phyloP scores from a whole-genome alignment of 2,888 invertebrate genomes.

The Cheilosia pagana region DNA sequence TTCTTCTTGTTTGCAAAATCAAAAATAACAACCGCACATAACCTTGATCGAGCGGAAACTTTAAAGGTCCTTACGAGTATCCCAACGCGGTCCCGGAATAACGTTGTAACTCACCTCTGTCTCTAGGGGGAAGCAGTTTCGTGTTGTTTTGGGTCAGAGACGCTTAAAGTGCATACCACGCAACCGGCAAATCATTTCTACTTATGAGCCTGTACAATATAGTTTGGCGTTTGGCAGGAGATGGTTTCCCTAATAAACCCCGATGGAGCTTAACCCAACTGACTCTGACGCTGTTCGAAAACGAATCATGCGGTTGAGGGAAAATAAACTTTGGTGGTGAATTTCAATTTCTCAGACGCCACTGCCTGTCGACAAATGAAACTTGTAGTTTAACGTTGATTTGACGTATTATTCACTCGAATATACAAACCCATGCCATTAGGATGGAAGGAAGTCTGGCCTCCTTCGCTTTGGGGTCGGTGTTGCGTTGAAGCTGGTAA shows the following conservation, averaged over 20 bases:
- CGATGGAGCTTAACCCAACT: constrained; percentile 30
- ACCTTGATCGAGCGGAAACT: constrained; percentile 18
- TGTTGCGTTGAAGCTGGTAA: constrained; percentile 2
- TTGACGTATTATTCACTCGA: constrained; percentile 19
- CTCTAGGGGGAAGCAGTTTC: not conserved
- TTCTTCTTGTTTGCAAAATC: not conserved
- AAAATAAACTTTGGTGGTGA: constrained; percentile 29
- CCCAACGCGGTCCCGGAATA: too few species aligned
- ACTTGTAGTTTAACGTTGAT: constrained; percentile 33
- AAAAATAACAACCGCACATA: constrained; percentile 43
- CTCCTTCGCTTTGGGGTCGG: not conserved
- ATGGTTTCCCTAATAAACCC: constrained; percentile 16
- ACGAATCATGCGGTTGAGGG: not conserved
- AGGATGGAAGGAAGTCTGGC: not conserved
- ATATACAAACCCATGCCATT: not conserved
- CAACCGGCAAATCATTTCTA: not conserved
- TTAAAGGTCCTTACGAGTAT: not conserved
- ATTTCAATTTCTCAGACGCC: constrained; percentile 21
- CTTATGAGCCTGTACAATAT: constrained; percentile 9
- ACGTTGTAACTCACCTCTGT: too few species aligned
- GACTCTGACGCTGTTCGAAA: not conserved
- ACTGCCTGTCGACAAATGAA: constrained; percentile 31
- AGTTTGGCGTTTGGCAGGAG: not conserved
- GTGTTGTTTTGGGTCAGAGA: constrained; percentile 17
- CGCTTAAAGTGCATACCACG: constrained; percentile 13